Base-by-base conservation (phyloP, 1,140 invertebrate genomes). In the Akabosia matsudoensis region DNA sequence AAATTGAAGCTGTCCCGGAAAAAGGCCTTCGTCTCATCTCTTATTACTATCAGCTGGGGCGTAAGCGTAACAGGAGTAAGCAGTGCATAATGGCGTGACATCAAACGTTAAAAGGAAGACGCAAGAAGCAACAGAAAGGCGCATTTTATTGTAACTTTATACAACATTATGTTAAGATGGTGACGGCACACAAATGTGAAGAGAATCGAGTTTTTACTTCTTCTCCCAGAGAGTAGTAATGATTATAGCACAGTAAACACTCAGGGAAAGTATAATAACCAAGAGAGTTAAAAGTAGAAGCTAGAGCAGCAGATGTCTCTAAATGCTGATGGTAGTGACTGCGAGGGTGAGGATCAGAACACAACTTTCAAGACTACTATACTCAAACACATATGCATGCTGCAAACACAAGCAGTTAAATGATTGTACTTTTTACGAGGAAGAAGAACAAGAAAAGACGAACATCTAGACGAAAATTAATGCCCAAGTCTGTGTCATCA, bases 1-100 rank as follows among this genome's bases (percentile, higher is more conserved):
- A 67, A 67, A 67, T 73, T 73, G 70, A 72, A 73, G 52, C 52
- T 77, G 76, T 77, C 71, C 76, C 76, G 76, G 76, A 77, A 77
- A 77, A 76, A 30, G 61, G 51, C 31, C 70, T 75, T 76, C 71
- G 2, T 74, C 76, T 77, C 76, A 73, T 77, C 72, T 77, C 76
- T 77, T 67, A 77, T 77, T 77, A 77, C 71, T 74, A 22, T 56
- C 73, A 67, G 61, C 61, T 67, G 61, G 61, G n/a, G 61, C 61
- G 28, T 10, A 67, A 30, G 61, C 61, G 61, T 67, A 67, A 67
- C 61, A 67, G 61, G 61, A 67, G 61, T 67, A 67, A 67, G 61
- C 61, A 67, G 61, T 30, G 61, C 61, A 67, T 67, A 67, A 67
- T 67, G 61, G 61, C 28, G 61, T 67, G 61, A 67, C 61, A 67